Conservation (phyloP, 2,888 invertebrate species). For the Cephus nigrinus region DNA sequence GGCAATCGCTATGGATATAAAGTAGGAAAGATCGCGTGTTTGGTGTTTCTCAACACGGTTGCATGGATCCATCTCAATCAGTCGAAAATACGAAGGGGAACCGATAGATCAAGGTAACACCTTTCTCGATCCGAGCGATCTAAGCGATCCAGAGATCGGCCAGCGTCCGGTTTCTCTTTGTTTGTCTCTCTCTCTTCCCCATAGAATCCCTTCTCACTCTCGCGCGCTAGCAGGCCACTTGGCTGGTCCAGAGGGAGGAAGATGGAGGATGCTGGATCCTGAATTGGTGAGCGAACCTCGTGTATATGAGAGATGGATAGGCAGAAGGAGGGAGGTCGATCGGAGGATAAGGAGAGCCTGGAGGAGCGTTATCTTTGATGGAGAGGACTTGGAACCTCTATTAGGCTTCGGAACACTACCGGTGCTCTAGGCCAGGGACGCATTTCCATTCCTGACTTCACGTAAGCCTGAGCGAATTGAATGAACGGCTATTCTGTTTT, state of each 20-base stretch:
- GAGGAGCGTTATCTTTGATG: constrained; percentile 53
- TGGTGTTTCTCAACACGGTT: background rate
- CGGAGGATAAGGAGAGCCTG: constrained; percentile 23
- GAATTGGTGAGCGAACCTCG: background rate
- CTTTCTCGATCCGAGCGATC: constrained; percentile 30
- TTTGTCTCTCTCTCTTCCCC: constrained; percentile 2
- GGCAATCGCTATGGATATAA: background rate
- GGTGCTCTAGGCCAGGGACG: constrained; percentile 47
- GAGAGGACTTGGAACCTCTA: constrained; percentile 53
- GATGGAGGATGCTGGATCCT: background rate
- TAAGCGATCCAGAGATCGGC: background rate
- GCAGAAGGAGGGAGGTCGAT: constrained; percentile 4
- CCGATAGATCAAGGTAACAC: constrained; percentile 56
- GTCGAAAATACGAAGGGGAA: constrained; percentile 39
- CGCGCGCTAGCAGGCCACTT: background rate
- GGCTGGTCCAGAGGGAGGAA: background rate
- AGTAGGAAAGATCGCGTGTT: background rate
- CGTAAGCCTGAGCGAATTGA: background rate
- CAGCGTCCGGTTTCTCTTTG: constrained; percentile 24
- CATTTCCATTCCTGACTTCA: constrained; percentile 29
- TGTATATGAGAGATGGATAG: background rate
- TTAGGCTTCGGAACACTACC: constrained; percentile 52
- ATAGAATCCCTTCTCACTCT: background rate
- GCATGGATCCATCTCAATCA: constrained; percentile 6
- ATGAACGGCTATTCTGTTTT: background rate